Percentiles rank a stretch among this genome's conserved stretches.
Evolutionary conservation across 2,888 invertebrate genomes (phyloP).

Genomic region (Schizaphis graminum): DNA sequence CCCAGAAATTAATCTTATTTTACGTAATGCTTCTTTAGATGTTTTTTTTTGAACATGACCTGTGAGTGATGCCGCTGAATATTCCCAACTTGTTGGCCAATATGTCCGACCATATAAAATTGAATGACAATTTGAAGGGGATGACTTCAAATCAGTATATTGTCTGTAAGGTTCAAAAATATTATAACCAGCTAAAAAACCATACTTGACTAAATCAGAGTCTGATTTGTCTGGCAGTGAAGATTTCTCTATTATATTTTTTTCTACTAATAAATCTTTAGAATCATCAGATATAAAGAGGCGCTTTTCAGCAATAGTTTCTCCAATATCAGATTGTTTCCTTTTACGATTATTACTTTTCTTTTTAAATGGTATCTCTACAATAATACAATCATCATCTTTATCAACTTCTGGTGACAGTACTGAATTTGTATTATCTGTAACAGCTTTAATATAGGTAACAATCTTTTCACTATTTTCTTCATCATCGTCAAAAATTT

Average conservation of each 20-base stretch:
- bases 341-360: slow-evolving; percentile 34
- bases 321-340: slow-evolving; percentile 27
- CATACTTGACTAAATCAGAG: background rate
- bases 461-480: slow-evolving; percentile 16
- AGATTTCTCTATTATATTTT: background rate
- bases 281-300: background rate
- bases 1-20: slow-evolving; percentile 32
- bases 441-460: background rate
- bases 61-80: slow-evolving; percentile 21
- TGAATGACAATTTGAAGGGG: background rate
- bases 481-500: background rate
- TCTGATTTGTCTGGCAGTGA: background rate
- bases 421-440: background rate
- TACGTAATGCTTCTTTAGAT: slow-evolving; percentile 41
- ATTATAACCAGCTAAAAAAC: slow-evolving; percentile 16
- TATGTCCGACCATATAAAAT: slow-evolving; percentile 27
- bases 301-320: slow-evolving; percentile 14
- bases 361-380: background rate
- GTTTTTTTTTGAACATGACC: slow-evolving; percentile 55
- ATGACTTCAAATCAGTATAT: background rate
- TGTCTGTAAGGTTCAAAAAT: background rate
- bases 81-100: slow-evolving; percentile 58
- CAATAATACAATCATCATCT: background rate
- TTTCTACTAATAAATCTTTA: background rate
- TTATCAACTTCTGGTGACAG: background rate